These are phyloP conservation scores for Acanthosepion pharaonis DNA, from an alignment of 2,888 invertebrate species.

Conservation along the genomic window DNA sequence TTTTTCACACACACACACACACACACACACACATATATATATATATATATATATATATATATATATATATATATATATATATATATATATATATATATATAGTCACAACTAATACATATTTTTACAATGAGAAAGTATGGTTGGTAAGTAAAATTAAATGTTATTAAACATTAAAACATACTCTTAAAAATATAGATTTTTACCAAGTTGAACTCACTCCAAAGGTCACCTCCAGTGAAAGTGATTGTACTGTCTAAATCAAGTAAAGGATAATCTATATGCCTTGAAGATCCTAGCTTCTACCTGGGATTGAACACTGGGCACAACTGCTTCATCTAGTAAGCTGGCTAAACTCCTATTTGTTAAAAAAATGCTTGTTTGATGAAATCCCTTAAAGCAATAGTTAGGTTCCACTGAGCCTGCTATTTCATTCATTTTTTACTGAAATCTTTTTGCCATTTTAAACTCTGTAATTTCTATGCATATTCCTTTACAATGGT, in stretches of 20 bases:
- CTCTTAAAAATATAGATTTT: neutral
- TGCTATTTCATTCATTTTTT: neutral
- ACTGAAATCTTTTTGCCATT: neutral
- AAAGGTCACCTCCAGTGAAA: neutral
- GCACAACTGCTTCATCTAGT: neutral
- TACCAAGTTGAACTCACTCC: no score
- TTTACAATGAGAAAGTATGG: no score
- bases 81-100: no score
- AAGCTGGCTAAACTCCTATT: neutral
- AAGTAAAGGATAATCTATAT: neutral
- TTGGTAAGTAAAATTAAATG: neutral
- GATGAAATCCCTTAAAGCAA: neutral
- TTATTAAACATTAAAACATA: neutral
- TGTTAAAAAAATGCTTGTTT: neutral
- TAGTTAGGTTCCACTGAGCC: neutral
- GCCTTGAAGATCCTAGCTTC: neutral
- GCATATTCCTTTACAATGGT: neutral
- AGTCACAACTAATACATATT: no score
- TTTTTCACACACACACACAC: no score
- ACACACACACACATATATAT: no score
- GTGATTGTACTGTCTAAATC: neutral
- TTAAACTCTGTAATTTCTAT: conserved; percentile 35
- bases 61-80: no score
- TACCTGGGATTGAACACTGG: neutral
- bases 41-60: no score